Percentiles rank a stretch among this genome's conserved stretches.
Conservation (phyloP, 2,113 vertebrate species). For the Todiramphus chloris region DNA sequence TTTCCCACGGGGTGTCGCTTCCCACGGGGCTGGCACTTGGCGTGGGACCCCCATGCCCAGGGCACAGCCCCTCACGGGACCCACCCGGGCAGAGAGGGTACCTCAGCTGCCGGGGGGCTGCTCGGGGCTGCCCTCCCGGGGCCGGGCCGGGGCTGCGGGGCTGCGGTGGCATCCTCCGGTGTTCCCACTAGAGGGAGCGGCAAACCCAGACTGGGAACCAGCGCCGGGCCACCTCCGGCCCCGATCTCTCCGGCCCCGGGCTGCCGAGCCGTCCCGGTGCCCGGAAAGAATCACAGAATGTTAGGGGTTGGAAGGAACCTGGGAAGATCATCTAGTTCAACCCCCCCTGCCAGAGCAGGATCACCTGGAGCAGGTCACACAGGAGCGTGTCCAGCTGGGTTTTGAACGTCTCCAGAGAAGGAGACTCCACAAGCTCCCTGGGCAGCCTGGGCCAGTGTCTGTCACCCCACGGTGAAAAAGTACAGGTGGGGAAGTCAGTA, state of each 20-base stretch:
- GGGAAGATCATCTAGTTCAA: too few relatives aligned
- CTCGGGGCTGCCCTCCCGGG: not conserved
- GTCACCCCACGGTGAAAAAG: too few relatives aligned
- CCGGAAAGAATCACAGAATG: not conserved
- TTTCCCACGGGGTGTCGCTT: not conserved
- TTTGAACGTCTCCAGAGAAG: too few relatives aligned
- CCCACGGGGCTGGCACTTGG: not conserved
- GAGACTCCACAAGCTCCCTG: too few relatives aligned
- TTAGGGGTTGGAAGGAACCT: too few relatives aligned
- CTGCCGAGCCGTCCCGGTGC: not conserved
- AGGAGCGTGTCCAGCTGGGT: too few relatives aligned
- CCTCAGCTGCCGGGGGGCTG: not conserved
- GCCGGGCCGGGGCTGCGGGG: not conserved
- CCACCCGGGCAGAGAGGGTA: rapidly evolving
- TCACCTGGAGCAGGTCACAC: too few relatives aligned
- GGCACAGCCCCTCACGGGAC: not conserved
- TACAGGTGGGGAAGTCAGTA: too few relatives aligned
- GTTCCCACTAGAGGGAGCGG: constrained; percentile 61
- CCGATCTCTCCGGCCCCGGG: not conserved
- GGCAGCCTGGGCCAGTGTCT: too few relatives aligned
- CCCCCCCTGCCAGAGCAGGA: too few relatives aligned
- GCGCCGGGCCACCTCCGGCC: not conserved
- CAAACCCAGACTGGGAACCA: constrained; percentile 16
- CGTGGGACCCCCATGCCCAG: not conserved
- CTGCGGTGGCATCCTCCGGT: not conserved